Conservation (phyloP, 1,140 invertebrate genomes). For the Drosophila punjabiensis region DNA sequence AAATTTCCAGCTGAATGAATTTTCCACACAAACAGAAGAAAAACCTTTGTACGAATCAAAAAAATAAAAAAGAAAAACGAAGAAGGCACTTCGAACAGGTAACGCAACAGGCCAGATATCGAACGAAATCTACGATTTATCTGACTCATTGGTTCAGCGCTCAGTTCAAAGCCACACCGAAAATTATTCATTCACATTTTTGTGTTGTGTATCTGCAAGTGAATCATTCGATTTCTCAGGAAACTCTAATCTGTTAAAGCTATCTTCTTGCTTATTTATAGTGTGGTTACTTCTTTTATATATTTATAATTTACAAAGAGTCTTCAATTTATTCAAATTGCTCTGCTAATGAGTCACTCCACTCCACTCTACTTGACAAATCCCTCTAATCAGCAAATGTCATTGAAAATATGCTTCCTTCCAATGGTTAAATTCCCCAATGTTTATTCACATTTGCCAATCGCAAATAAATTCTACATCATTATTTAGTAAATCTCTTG, state of each 20-base stretch:
- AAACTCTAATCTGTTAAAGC: constrained; percentile 15
- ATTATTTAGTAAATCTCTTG: constrained; percentile 56
- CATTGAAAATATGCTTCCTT: constrained; percentile 5
- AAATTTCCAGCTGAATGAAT: constrained; percentile 42
- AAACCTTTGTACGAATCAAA: constrained; percentile 29
- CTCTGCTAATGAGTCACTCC: constrained; percentile 2
- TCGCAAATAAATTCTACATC: constrained; percentile 53
- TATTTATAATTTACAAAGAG: neutral
- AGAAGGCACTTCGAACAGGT: constrained; percentile 8
- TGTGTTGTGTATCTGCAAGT: constrained; percentile 6
- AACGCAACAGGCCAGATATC: constrained; percentile 22
- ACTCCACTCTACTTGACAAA: neutral
- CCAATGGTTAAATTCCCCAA: constrained; percentile 15
- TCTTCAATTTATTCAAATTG: neutral
- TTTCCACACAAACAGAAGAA: constrained; percentile 28
- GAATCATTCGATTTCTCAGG: constrained; percentile 18
- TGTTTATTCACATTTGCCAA: constrained; percentile 47
- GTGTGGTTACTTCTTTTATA: neutral
- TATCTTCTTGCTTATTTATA: neutral
- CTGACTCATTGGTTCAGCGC: constrained; percentile 27
- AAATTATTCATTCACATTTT: constrained; percentile 18
- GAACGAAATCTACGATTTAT: constrained; percentile 13
- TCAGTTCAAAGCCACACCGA: constrained; percentile 17
- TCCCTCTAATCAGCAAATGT: constrained; percentile 5
- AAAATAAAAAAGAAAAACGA: neutral